Evolutionary conservation across 2,113 vertebrate genomes (phyloP), one percentile per base, ranked within the genome.

Genomic region (Sander vitreus): DNA sequence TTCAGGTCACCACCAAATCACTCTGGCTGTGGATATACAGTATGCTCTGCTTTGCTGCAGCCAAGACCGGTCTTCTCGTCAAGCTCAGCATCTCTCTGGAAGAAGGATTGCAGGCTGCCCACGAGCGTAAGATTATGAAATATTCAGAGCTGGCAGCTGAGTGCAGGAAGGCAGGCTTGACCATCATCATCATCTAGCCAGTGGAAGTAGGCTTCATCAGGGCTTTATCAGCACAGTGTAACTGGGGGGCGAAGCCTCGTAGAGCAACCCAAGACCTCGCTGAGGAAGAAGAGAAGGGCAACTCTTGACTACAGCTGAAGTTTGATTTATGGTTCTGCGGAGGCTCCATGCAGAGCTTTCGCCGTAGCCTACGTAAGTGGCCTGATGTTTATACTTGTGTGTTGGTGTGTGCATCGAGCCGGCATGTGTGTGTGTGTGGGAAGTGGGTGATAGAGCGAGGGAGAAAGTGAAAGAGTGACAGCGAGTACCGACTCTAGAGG

Each of bases 71-170:
- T 59, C 39, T 19, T 53, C 43, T 18, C n/a, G 6, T 64, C 53
- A 18, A 54, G 30, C 50, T 36, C 27, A 4, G 27, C 6, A 8
- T 69, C 13, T n/a, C 13, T 50, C 6, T 53, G 18, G 30, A 54
- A 50, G 50, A 53, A 21, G 67, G 19, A 70, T 19, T 70, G 30
- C 50, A 54, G 30, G 13, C 67, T 70, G 30, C 30, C 36, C 23
- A n/a, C 19, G 3, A 53, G 63, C 5, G 4, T 36, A 55, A 53
- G 60, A 59, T 73, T 53, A 27, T 67, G 7, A 80, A 73, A 80
- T 80, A 73, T 73, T 59, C 30, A 73, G 50, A 64, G 58, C 57
- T 69, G 65, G 72, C 47, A 65, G 39, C 50, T 58, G 53, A 58
- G 60, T 50, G 51, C 39, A 72, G 21, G 7, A 27, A 58, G 51